Evolutionary conservation across 2,888 invertebrate genomes (phyloP), one percentile per base, ranked within the genome.

Genomic region (Hipparchia semele): DNA sequence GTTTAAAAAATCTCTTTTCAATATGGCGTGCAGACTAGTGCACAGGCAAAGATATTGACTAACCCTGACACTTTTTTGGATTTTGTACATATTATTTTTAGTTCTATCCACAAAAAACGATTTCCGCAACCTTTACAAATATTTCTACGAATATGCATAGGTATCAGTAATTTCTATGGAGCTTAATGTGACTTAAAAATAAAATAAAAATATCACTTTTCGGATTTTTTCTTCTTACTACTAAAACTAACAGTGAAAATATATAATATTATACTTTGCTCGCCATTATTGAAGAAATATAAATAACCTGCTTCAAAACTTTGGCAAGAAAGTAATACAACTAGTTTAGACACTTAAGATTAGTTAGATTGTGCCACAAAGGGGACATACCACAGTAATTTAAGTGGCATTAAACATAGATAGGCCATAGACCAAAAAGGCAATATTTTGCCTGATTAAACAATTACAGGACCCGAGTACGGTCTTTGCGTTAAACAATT

Each of bases 311-410:
- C 45, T 39, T 39, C 60, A 62, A 46, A 46, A 49, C 9, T 9
- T 61, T 51, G 23, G 23, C 64, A 10, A 64, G 64, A 23, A 64
- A 64, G 64, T 23, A 13, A 23, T 49, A 49, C 7, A 61, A 12
- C 61, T 61, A 62, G 46, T 56, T 23, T 65, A 53, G 12, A 65
- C 53, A 65, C 49, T 33, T 65, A 65, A 53, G 53, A 10, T 65
- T 39, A 53, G 10, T 23, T 65, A 53, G 23, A 49, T 5, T 51
- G 65, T 65, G 65, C 51, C 65, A 65, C 65, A 53, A 53, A 53
- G 2, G 53, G 49, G 65, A 65, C 33, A 23, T 51, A 33, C 51
- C 62, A 46, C 62, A 13, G 45, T 53, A 33, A 45, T 45, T 45
- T 65, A 12, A 65, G 51, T 53, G 65, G 53, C 65, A 6, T 13